Evolutionary conservation across 2,113 vertebrate genomes (phyloP).

Genomic region (Monopterus albus): DNA sequence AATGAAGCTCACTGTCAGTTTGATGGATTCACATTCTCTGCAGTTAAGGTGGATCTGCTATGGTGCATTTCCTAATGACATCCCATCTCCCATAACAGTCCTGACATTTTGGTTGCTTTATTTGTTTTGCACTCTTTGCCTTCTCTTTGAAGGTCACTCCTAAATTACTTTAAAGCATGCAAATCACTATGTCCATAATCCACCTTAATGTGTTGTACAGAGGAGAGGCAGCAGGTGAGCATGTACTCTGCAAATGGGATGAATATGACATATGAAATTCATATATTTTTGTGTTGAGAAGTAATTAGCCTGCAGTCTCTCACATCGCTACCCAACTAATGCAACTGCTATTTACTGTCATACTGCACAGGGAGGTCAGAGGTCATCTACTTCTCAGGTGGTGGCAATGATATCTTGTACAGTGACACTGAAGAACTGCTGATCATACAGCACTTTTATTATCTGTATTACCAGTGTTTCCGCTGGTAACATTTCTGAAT

Average conservation of each 20-base stretch:
- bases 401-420: conserved; percentile 25
- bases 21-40: conserved; percentile 49
- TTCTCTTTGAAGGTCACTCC: conserved; percentile 82
- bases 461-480: too few species aligned
- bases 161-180: conserved; percentile 81
- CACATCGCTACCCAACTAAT: not conserved
- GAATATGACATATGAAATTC: too few species aligned
- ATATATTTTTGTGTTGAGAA: not conserved
- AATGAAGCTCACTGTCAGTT: conserved; percentile 47
- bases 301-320: too few species aligned
- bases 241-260: not conserved
- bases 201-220: conserved; percentile 37
- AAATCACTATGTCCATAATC: conserved; percentile 71
- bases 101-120: conserved; percentile 82
- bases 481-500: too few species aligned
- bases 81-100: conserved; percentile 66
- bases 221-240: not conserved
- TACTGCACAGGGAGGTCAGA: conserved; percentile 17
- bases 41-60: conserved; percentile 67
- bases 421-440: too few species aligned
- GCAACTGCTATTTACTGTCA: too few species aligned
- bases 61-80: conserved; percentile 64
- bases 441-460: too few species aligned
- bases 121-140: conserved; percentile 75
- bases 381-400: conserved; percentile 6